These are phyloP conservation scores for Cylindroiulus punctatus DNA, from an alignment of 2,888 invertebrate species.

Conservation along the genomic window DNA sequence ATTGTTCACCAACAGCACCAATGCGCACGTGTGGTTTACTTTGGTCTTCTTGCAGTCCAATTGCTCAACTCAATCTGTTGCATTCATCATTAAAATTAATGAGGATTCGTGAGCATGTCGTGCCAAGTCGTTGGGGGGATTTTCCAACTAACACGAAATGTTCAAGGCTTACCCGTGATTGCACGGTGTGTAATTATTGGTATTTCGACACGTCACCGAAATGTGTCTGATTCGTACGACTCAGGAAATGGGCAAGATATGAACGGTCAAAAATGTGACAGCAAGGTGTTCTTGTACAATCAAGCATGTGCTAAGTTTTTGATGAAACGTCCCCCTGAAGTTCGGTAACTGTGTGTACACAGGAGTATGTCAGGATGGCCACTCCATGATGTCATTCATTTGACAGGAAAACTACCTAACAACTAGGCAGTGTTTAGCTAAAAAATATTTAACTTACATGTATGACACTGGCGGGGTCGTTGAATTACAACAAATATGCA, in stretches of 20 bases:
- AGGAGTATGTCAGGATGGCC: not conserved
- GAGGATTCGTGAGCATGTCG: not conserved
- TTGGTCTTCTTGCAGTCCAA: not conserved
- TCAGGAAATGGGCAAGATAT: not conserved
- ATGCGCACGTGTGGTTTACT: not conserved
- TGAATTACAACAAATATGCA: too few relatives aligned
- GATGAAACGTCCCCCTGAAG: not conserved
- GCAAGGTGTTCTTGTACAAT: not conserved
- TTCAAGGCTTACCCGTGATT: not conserved
- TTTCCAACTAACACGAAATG: not conserved
- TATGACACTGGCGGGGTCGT: too few relatives aligned
- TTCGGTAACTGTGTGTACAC: not conserved
- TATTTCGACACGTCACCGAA: not conserved
- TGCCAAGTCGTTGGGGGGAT: not conserved
- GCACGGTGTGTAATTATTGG: not conserved
- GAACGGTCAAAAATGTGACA: not conserved
- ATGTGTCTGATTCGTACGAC: not conserved
- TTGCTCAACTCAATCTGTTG: not conserved
- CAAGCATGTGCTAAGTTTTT: not conserved
- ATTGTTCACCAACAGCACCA: constrained; percentile 1
- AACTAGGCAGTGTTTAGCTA: too few relatives aligned
- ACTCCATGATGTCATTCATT: not conserved
- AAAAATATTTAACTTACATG: too few relatives aligned
- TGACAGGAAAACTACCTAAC: not conserved
- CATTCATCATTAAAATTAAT: not conserved